Base-by-base conservation (phyloP, 2,888 invertebrate genomes). In the Cheilosia soror region DNA sequence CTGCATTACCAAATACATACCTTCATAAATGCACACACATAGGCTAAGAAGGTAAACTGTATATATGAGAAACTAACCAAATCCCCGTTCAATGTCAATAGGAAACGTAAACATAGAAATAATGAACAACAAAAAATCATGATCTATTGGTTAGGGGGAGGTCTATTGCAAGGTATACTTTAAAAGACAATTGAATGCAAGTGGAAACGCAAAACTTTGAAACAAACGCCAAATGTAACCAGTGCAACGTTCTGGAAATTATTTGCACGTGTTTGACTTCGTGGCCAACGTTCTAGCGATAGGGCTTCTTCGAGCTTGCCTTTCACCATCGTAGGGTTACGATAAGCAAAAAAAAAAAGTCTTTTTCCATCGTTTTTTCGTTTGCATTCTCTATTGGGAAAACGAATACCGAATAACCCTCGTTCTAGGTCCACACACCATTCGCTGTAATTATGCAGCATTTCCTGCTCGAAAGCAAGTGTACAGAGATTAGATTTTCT, bases 161-260 rank as follows among this genome's bases (percentile, higher is more conserved):
- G 29, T 29, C 3, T 29, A 29, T 11, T 37, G 37, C 11, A 37
- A 11, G 37, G 37, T 37, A n/a, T n/a, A 37, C 55, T 58, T 62
- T 29, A 13, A 60, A 44, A 79, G 58, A 66, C 55, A 47, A 47
- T 20, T 27, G 20, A 66, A 78, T 66, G 29, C 25, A 31, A 77
- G 72, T 9, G 13, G 27, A 77, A 55, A 5, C 11, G 37, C 31
- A 40, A 20, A 7, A 53, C 37, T 11, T 11, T 11, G 29, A 2
- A 65, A 55, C 44, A 72, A 72, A 77, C 2, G 55, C 49, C 31
- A 47, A 31, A 37, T 66, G 65, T 65, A 58, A 58, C 15, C 57
- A 75, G 84, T 84, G 84, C 84, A 84, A 85, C 47, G 80, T 85
- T 85, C 84, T 85, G 69, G 75, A 71, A 81, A 80, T 75, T 53